Base-by-base conservation (phyloP, 2,888 invertebrate species). In the Odontocolon sp. region DNA sequence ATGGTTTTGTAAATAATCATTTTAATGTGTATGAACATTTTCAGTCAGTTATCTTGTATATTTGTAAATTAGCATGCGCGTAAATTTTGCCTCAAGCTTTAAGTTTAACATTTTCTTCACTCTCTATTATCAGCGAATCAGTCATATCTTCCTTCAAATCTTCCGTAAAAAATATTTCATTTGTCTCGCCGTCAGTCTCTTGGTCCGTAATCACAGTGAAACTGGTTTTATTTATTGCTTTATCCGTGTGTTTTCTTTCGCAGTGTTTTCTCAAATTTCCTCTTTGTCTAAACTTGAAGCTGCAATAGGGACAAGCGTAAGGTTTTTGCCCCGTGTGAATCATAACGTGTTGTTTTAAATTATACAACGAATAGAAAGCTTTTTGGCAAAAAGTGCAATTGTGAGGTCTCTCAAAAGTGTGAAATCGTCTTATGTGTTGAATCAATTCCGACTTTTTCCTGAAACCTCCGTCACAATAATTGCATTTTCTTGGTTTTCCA, bases 261-360 rank as follows among this genome's bases (percentile, higher is more conserved):
- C 69, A 77, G 50, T 83, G 83, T 47, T 81, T 82, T 0, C 61
- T 77, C 8, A 83, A 68, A 77, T 82, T 83, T 9, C 83, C 82
- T 36, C 82, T 82, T 40, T 84, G 83, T 1, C 82, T 84, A 28
- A 84, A 84, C 72, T 69, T 82, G 2, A 68, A 56, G 21, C 76
- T 74, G 71, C 84, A 84, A 3, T 59, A 42, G 3, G 50, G 16
- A 42, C 84, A 84, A 3, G 77, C 61, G 63, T 74, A 83, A 1
- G 84, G 83, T 42, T 79, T 81, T 45, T 82, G 83, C 38, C 84
- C 84, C 0, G 84, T 84, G 33, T 84, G 84, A 5, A 81, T 72
- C 81, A 83, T 78, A 3, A 83, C 77, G 64, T 84, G 84, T 57
- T 82, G 83, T 50, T 84, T 84, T 23, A 84, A 73, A 74, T 82